These are phyloP conservation scores for Stegastes partitus DNA, from an alignment of 2,113 vertebrate genomes.

Conservation along the genomic window DNA sequence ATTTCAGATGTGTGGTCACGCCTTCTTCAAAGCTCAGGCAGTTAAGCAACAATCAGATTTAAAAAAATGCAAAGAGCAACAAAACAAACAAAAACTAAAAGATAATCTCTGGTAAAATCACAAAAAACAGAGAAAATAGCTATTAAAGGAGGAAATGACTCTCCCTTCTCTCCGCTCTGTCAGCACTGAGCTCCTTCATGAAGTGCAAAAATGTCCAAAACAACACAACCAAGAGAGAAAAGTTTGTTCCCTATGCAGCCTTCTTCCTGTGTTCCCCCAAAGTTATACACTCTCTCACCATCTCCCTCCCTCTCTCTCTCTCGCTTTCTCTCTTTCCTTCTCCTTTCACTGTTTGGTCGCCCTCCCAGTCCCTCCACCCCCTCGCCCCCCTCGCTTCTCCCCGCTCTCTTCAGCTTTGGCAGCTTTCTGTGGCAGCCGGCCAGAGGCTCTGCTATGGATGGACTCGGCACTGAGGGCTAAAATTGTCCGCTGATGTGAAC, in stretches of 20 bases:
- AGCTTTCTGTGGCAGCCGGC: constrained; percentile 66
- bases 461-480: constrained; percentile 70
- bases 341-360: constrained; percentile 63
- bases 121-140: constrained; percentile 21
- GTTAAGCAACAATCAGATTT: constrained; percentile 54
- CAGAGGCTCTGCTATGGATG: constrained; percentile 70
- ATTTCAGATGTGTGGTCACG: constrained; percentile 16
- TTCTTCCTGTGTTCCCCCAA: constrained; percentile 61
- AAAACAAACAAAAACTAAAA: background rate
- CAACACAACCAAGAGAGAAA: constrained; percentile 49
- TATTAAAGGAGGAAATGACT: constrained; percentile 12
- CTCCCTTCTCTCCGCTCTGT: constrained; percentile 18
- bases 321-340: constrained; percentile 43
- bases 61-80: constrained; percentile 64
- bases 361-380: constrained; percentile 45
- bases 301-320: constrained; percentile 38
- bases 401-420: constrained; percentile 67
- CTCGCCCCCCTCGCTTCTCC: constrained; percentile 36
- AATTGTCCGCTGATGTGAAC: constrained; percentile 77
- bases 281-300: constrained; percentile 65
- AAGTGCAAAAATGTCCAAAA: constrained; percentile 48
- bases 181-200: constrained; percentile 18
- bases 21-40: constrained; percentile 50
- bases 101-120: constrained; percentile 5
- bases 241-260: constrained; percentile 63